Evolutionary conservation across 1,140 invertebrate species (phyloP).

Genomic region (Pseudobourletiella spinata): DNA sequence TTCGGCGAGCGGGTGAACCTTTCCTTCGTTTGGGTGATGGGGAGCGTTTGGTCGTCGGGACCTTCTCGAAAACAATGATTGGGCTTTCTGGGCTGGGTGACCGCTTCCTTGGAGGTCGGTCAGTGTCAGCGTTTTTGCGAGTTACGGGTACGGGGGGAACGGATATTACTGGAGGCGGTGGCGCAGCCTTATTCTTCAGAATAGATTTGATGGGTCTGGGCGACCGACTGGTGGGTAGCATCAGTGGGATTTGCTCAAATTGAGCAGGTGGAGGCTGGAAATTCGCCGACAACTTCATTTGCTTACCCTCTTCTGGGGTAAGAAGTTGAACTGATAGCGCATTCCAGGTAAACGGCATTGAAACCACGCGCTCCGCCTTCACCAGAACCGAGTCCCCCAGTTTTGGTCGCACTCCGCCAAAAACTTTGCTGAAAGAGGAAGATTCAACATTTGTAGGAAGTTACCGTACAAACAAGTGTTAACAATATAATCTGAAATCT

Average conservation of each 20-base stretch:
- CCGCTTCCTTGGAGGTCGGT: not conserved
- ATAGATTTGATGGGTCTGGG: slow-evolving; percentile 5
- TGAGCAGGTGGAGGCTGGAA: not conserved
- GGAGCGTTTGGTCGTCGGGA: not conserved
- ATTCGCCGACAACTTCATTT: too few species aligned
- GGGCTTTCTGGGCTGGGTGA: not conserved
- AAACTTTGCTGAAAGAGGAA: slow-evolving; percentile 55
- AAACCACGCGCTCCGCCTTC: slow-evolving; percentile 82
- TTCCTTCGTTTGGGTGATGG: not conserved
- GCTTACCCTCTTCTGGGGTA: not conserved
- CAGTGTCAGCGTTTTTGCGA: not conserved
- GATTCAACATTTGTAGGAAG: too few species aligned
- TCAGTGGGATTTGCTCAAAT: not conserved
- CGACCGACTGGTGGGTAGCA: not conserved
- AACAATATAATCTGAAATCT: too few species aligned
- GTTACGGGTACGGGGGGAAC: not conserved
- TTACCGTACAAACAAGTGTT: too few species aligned
- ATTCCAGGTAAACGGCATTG: slow-evolving; percentile 96
- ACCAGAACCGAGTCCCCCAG: slow-evolving; percentile 80
- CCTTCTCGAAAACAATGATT: not conserved
- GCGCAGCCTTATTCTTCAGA: slow-evolving; percentile 12
- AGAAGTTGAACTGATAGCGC: slow-evolving; percentile 81
- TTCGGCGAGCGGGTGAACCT: not conserved
- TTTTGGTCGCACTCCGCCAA: slow-evolving; percentile 59
- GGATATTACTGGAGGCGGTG: slow-evolving; percentile 13